Evolutionary conservation across 2,888 invertebrate genomes (phyloP), one percentile per base, ranked within the genome.

Genomic region (Coenonympha arcania): DNA sequence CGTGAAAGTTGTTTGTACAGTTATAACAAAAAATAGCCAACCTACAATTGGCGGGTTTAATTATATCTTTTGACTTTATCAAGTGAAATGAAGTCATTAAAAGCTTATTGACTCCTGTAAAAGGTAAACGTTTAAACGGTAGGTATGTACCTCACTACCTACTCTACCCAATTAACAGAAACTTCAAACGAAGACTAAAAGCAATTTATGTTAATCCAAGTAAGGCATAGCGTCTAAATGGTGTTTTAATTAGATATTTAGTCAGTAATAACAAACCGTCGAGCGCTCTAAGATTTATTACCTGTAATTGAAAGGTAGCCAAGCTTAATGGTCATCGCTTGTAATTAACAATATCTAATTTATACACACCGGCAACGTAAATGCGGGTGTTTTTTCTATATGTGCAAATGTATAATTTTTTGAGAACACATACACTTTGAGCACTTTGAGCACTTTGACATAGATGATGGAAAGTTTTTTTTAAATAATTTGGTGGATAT

Each of bases 341-440:
- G 18, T 44, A 37, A 48, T 48, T 41, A 48, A 34, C 33, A 30
- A 48, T 20, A 41, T 48, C 26, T 48, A 40, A 48, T 48, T 40
- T 40, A 20, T 40, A 40, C 8, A 13, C 9, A 5, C 28, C 28
- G 28, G n/a, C 28, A 11, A 18, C 11, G 18, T 6, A 28, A 16
- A 24, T 24, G 13, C 3, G 9, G 28, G 16, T 18, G 28, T 30
- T 11, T 18, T 8, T 42, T 24, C 9, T 13, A 15, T 31, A 16
- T 16, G 16, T 16, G 4, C 3, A n/a, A n/a, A n/a, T n/a, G n/a
- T n/a, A n/a, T n/a, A n/a, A n/a, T n/a, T n/a, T n/a, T n/a, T n/a
- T n/a, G n/a, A n/a, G n/a, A n/a, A n/a, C n/a, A n/a, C n/a, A n/a
- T n/a, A n/a, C n/a, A n/a, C n/a, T n/a, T n/a, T n/a, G n/a, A n/a